Base-by-base conservation (phyloP, 2,113 vertebrate species). In the Sisor rabdophorus region DNA sequence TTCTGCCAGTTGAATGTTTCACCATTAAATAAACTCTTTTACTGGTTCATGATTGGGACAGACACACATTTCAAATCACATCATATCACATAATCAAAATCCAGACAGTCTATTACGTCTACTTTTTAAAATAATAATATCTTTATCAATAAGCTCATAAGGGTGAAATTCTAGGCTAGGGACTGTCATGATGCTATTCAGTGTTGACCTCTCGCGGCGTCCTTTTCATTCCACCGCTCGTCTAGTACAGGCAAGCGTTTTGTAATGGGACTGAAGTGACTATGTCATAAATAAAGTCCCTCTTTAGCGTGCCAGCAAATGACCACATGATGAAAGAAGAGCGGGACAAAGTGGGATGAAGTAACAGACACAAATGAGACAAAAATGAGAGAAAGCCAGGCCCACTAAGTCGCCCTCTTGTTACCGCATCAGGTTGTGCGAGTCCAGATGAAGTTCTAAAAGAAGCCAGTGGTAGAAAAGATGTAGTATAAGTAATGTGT, bases 311-410 rank as follows among this genome's bases (percentile, higher is more conserved):
- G 28, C 48, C 26, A 28, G 47, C 22, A 52, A 69, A 52, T 69
- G 30, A 52, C 24, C 47, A 52, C 65, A 52, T 17, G 2, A 52
- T 30, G 52, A 52, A 47, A 68, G 61, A 28, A 32, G 26, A 44
- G 15, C 11, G 10, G 12, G 52, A 58, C 28, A 52, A 48, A 55
- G 22, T 7, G 10, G 8, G 52, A 68, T 55, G 61, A 48, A 55
- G 22, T 68, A 24, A 55, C 61, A 12, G 52, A 76, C 74, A 13
- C 16, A 22, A 16, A 71, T 28, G 67, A 59, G 71, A 67, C 13
- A 47, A 64, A 56, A 75, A 69, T 69, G 15, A 65, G 52, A 64
- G 71, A 64, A 32, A 7, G 48, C 53, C 68, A 63, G 15, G 48
- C 64, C 48, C 48, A 16, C 64, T 78, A 47, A 1, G 11, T 47